phyloP scores from a whole-genome alignment of 2,113 vertebrate species.

The Gallinago undulata region DNA sequence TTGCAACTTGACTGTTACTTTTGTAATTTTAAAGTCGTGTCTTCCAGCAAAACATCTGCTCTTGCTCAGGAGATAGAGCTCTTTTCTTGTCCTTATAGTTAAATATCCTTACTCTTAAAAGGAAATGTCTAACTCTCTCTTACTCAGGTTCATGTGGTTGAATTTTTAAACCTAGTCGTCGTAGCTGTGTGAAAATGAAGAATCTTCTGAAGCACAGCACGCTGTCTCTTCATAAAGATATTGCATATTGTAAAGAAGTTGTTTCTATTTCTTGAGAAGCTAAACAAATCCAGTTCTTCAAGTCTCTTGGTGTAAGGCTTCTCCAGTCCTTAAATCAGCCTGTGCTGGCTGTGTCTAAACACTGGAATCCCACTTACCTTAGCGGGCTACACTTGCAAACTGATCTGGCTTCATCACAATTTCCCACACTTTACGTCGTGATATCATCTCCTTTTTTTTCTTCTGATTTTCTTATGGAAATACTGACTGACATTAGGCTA shows the following conservation, averaged over 20 bases:
- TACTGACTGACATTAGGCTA: not conserved
- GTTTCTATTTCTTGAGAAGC: not conserved
- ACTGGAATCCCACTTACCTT: not conserved
- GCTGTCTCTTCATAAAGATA: not conserved
- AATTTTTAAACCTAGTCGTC: not conserved
- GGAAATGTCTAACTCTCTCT: not conserved
- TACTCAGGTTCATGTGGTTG: not conserved
- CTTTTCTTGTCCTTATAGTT: not conserved
- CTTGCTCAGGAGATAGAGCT: not conserved
- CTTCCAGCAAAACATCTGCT: not conserved
- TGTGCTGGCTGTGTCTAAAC: not conserved
- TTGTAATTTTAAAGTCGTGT: not conserved
- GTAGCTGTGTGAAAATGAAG: not conserved
- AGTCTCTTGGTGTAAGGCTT: not conserved
- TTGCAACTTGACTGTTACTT: not conserved
- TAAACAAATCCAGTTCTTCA: not conserved
- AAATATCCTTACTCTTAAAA: not conserved
- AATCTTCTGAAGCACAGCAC: not conserved
- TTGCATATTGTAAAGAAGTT: not conserved
- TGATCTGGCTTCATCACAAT: not conserved
- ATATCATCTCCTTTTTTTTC: not conserved
- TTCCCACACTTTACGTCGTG: not conserved
- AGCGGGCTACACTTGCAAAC: not conserved
- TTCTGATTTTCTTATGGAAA: not conserved
- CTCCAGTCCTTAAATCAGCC: not conserved